Conservation (phyloP, 2,113 vertebrate species). For the Hystrix cristata region DNA sequence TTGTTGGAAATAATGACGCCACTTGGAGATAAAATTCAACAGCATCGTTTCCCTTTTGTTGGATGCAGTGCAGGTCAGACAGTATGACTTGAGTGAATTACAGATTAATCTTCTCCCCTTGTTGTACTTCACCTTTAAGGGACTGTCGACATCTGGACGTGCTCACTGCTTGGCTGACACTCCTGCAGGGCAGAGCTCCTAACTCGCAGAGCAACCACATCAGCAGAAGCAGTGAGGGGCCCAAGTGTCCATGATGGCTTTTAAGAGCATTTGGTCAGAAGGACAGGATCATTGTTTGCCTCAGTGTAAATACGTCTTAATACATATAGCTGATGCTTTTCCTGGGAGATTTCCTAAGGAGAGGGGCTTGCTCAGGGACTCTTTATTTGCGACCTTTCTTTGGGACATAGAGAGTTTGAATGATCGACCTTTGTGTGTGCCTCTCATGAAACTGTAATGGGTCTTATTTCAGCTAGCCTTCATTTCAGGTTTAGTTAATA, state of each 20-base stretch:
- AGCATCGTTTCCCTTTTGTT: slow-evolving; percentile 73
- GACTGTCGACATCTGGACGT: slow-evolving; percentile 42
- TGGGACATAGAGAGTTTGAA: neutral
- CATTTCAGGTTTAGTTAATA: slow-evolving; percentile 60
- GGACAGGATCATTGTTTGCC: slow-evolving; percentile 55
- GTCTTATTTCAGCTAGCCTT: neutral
- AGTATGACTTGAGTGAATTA: neutral
- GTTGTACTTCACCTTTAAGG: slow-evolving; percentile 59
- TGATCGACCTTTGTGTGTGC: slow-evolving; percentile 6
- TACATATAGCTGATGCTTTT: neutral
- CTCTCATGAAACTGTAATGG: neutral
- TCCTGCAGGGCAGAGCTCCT: slow-evolving; percentile 59
- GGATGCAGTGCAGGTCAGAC: slow-evolving; percentile 41
- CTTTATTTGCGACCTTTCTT: slow-evolving; percentile 36
- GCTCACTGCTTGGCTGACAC: slow-evolving; percentile 38
- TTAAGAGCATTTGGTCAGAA: slow-evolving; percentile 52
- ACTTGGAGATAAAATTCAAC: slow-evolving; percentile 71
- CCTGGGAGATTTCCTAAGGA: slow-evolving; percentile 51
- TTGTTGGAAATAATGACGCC: slow-evolving; percentile 70
- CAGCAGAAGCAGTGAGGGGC: slow-evolving; percentile 40
- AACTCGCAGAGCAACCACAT: slow-evolving; percentile 46
- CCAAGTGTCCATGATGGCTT: slow-evolving; percentile 18
- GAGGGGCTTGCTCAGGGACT: slow-evolving; percentile 5
- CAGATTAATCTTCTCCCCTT: slow-evolving; percentile 17
- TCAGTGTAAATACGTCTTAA: slow-evolving; percentile 62